Evolutionary conservation across 2,113 vertebrate genomes (phyloP).

Genomic region (Scomber japonicus): DNA sequence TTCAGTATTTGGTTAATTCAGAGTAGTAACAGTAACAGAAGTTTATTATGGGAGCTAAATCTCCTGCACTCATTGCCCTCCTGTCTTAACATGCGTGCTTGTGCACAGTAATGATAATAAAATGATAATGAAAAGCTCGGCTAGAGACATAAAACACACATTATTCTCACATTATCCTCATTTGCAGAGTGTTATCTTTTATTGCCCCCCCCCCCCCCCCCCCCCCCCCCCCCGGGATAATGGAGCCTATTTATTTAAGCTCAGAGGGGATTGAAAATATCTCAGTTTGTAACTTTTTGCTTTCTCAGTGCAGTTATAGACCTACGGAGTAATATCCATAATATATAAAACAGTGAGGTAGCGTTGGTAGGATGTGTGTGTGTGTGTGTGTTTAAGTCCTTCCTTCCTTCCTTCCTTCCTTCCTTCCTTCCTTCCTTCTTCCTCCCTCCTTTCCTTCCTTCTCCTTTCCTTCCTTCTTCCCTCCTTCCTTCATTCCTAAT

Average conservation of each 20-base stretch:
- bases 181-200: background rate
- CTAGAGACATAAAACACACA: background rate
- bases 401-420: too few relatives aligned
- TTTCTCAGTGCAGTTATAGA: background rate
- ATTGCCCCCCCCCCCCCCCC: background rate
- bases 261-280: background rate
- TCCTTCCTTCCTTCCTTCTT: too few relatives aligned
- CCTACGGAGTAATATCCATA: background rate
- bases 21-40: background rate
- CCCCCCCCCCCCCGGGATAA: background rate
- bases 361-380: slow-evolving; percentile 33
- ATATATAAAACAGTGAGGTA: slow-evolving; percentile 2
- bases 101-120: background rate
- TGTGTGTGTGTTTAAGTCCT: background rate
- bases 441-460: too few relatives aligned
- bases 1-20: background rate
- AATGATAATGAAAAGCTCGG: background rate
- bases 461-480: too few relatives aligned
- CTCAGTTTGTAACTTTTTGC: background rate
- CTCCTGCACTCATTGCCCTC: background rate
- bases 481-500: too few relatives aligned
- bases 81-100: background rate
- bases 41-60: background rate
- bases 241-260: background rate
- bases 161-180: background rate